Percentiles rank a stretch among this genome's conserved stretches.
These are phyloP conservation scores for Lepus europaeus DNA, from an alignment of 2,113 vertebrate genomes.

Conservation along the genomic window DNA sequence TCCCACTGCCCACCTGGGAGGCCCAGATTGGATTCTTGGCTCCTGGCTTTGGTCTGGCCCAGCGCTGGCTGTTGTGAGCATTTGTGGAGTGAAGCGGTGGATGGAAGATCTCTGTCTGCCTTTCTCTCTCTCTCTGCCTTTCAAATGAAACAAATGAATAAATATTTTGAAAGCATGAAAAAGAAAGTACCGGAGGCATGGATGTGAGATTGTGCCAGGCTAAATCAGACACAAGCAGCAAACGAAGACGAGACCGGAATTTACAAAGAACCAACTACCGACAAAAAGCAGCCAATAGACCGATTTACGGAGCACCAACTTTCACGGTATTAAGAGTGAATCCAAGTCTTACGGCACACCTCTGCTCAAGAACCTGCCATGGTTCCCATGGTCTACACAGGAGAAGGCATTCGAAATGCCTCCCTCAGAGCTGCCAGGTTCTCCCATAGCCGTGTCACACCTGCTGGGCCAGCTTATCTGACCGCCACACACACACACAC, in stretches of 20 bases:
- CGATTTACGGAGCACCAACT: neutral
- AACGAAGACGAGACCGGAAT: neutral
- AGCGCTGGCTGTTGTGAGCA: no score
- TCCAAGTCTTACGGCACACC: neutral
- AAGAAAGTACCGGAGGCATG: neutral
- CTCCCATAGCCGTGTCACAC: neutral
- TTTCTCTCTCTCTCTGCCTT: no score
- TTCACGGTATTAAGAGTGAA: neutral
- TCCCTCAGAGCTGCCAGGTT: neutral
- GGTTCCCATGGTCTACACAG: neutral
- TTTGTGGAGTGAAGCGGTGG: no score
- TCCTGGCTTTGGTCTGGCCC: no score
- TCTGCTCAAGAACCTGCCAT: neutral
- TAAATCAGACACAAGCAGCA: neutral
- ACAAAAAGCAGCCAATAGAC: neutral
- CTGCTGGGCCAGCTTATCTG: neutral
- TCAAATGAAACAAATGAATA: no score
- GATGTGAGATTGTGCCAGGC: neutral
- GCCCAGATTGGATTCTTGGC: no score
- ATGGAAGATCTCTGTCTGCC: no score
- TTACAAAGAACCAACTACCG: neutral
- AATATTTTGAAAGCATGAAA: neutral
- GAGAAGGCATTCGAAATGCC: neutral
- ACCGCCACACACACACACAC: no score
- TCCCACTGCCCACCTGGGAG: no score